These are phyloP conservation scores for Sphinx pinastri DNA, from an alignment of 2,888 invertebrate genomes.

Conservation along the genomic window DNA sequence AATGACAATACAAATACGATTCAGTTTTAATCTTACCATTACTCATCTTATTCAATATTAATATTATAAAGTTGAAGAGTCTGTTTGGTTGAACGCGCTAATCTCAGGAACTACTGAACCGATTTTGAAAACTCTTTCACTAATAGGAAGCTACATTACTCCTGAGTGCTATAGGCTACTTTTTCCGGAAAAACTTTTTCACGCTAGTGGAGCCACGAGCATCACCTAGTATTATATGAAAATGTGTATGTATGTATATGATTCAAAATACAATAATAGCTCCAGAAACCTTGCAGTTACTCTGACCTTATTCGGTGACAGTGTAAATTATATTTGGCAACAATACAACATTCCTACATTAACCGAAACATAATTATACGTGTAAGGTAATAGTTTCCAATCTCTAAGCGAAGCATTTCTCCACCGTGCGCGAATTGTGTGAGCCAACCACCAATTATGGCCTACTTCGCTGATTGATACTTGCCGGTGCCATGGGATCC, in stretches of 20 bases:
- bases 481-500: slow-evolving; percentile 31
- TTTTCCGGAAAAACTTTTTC: too few species aligned
- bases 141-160: too few species aligned
- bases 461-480: slow-evolving; percentile 39
- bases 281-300: neutral
- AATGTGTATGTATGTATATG: neutral
- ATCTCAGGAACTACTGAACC: too few species aligned
- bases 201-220: too few species aligned
- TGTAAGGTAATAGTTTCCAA: neutral
- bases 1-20: neutral
- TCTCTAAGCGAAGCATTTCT: slow-evolving; percentile 26
- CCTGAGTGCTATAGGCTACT: too few species aligned
- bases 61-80: too few species aligned
- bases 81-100: too few species aligned
- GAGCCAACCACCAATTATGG: slow-evolving; percentile 35
- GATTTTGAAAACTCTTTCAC: too few species aligned
- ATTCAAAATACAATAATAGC: neutral
- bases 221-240: too few species aligned
- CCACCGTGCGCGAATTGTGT: slow-evolving; percentile 31
- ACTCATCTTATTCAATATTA: too few species aligned
- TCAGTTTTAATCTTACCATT: too few species aligned
- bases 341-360: neutral
- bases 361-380: neutral
- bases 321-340: neutral
- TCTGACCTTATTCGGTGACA: neutral